Evolutionary conservation across 2,888 invertebrate species (phyloP).

Genomic region (Drosophila pseudotalamancana): DNA sequence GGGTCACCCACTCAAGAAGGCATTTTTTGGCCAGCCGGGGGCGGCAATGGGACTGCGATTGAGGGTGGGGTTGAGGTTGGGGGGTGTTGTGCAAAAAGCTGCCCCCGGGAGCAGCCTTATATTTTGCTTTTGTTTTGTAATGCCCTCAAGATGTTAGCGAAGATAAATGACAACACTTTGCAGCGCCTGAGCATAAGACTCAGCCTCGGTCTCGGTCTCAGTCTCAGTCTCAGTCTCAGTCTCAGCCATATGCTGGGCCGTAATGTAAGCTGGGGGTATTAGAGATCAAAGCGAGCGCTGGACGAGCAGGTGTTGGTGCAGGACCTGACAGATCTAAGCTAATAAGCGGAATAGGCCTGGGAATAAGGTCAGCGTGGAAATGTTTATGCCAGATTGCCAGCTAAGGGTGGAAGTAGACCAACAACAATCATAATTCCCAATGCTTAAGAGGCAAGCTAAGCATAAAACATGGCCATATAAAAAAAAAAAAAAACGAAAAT

Average conservation of each 20-base stretch:
- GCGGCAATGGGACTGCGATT: neutral
- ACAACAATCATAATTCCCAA: slow-evolving; percentile 8
- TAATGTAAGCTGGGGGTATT: slow-evolving; percentile 46
- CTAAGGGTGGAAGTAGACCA: slow-evolving; percentile 16
- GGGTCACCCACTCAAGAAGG: slow-evolving; percentile 73
- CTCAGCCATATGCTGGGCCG: slow-evolving; percentile 54
- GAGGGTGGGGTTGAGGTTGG: neutral
- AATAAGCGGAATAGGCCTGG: slow-evolving; percentile 47
- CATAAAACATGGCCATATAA: neutral
- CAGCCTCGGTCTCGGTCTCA: too few species aligned
- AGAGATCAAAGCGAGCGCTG: slow-evolving; percentile 67
- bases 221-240: too few species aligned
- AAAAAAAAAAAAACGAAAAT: slow-evolving; percentile 1
- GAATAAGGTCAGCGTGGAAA: slow-evolving; percentile 31
- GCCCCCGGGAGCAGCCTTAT: slow-evolving; percentile 12
- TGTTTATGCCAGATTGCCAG: slow-evolving; percentile 3
- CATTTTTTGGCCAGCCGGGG: slow-evolving; percentile 55
- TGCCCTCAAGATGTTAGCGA: slow-evolving; percentile 70
- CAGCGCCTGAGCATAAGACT: too few species aligned
- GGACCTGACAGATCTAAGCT: slow-evolving; percentile 57
- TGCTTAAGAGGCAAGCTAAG: neutral
- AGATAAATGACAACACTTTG: slow-evolving; percentile 77
- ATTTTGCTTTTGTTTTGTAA: slow-evolving; percentile 50
- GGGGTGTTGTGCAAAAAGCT: slow-evolving; percentile 21
- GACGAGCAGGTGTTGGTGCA: slow-evolving; percentile 55